phyloP scores from a whole-genome alignment of 2,797 vertebrate species.

The Buceros bicornis region DNA sequence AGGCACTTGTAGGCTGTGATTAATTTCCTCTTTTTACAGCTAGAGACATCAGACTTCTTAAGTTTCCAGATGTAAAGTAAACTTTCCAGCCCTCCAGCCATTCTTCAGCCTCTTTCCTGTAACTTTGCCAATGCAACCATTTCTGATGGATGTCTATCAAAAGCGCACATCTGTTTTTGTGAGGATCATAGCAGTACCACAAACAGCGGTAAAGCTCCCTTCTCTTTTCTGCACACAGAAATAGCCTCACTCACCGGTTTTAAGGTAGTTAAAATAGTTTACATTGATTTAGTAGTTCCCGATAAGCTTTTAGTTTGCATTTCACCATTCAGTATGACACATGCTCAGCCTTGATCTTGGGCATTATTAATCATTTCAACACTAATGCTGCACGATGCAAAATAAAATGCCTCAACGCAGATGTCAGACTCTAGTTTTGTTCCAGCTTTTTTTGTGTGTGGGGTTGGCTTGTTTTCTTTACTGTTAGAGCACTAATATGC shows the following conservation, averaged over 20 bases:
- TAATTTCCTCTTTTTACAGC: constrained; percentile 28
- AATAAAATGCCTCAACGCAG: neutral
- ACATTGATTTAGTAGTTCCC: neutral
- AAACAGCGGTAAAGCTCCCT: neutral
- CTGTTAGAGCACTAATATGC: neutral
- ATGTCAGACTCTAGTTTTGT: neutral
- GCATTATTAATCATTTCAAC: neutral
- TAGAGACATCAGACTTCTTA: neutral
- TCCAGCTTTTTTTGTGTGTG: neutral
- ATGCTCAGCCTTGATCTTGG: neutral
- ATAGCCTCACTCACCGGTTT: neutral
- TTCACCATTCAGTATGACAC: neutral
- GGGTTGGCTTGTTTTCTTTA: neutral
- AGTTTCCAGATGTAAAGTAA: neutral
- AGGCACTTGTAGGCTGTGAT: neutral
- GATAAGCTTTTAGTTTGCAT: neutral
- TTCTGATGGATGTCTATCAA: neutral
- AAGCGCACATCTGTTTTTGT: neutral
- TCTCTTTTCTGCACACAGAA: neutral
- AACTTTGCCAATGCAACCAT: neutral
- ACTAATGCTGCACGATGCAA: neutral
- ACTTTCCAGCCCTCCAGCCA: neutral
- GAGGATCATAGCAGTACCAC: neutral
- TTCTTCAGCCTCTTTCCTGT: neutral
- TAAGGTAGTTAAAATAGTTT: neutral